Percentiles rank a stretch among this genome's conserved stretches.
phyloP scores from a whole-genome alignment of 2,797 vertebrate species.

The Sebastes vulpes region DNA sequence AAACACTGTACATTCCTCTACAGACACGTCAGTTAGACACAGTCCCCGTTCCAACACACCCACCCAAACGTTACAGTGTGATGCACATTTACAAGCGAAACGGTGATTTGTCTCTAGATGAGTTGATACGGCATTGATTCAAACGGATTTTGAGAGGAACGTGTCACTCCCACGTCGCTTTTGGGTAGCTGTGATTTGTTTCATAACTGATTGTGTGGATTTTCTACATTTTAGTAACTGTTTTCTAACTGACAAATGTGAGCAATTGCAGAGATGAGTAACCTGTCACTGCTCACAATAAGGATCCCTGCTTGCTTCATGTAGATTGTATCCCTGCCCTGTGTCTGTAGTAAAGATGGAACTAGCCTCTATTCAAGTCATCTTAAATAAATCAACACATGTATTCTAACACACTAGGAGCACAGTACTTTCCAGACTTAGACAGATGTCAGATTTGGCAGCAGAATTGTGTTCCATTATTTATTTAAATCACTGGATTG shows the following conservation, averaged over 20 bases:
- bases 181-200: conserved; percentile 22
- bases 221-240: not conserved
- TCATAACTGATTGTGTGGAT: not conserved
- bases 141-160: not conserved
- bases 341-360: not conserved
- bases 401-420: not conserved
- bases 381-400: not conserved
- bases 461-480: not conserved
- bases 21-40: conserved; percentile 6
- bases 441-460: not conserved
- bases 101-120: conserved; percentile 12
- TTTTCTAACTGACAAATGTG: not conserved
- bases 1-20: conserved; percentile 18
- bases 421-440: not conserved
- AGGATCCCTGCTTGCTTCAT: not conserved
- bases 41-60: not conserved
- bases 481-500: not conserved
- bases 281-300: not conserved
- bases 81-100: conserved; percentile 8
- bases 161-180: not conserved
- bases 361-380: not conserved
- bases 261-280: not conserved
- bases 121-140: conserved; percentile 31
- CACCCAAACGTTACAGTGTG: not conserved
- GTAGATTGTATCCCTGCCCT: not conserved